A percentile compares a stretch with the other conserved stretches of the same genome.
These are phyloP conservation scores for Rhea americana DNA, from an alignment of 2,113 vertebrate genomes.

Conservation along the genomic window DNA sequence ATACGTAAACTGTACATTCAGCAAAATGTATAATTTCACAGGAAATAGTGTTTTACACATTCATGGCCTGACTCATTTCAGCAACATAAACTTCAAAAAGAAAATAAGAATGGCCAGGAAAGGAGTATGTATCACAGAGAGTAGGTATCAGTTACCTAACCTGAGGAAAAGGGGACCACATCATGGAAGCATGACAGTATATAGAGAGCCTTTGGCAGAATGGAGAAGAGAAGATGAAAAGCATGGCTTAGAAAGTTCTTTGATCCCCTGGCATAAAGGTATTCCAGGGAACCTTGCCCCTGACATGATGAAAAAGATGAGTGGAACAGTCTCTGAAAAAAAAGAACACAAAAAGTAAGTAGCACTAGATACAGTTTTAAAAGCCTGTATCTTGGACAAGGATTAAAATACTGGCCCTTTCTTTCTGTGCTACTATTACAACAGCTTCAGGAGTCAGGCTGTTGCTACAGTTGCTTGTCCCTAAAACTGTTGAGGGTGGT, in stretches of 20 bases:
- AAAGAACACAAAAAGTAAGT: background rate
- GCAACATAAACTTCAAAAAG: background rate
- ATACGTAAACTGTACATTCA: background rate
- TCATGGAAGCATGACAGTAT: background rate
- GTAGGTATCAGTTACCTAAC: background rate
- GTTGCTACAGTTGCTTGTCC: background rate
- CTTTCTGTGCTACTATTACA: background rate
- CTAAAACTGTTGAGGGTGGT: background rate
- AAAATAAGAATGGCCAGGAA: background rate
- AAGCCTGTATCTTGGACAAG: background rate
- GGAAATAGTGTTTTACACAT: background rate
- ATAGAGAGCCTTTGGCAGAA: background rate
- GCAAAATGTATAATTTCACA: background rate
- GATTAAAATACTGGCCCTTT: background rate
- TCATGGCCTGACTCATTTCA: background rate
- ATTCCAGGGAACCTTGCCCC: background rate
- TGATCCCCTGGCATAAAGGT: background rate
- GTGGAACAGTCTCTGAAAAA: background rate
- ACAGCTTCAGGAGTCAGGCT: background rate
- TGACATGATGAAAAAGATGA: background rate
- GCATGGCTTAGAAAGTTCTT: background rate
- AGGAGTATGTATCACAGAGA: background rate
- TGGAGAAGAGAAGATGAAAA: background rate
- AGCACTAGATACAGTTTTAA: background rate
- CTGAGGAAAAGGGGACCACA: background rate